These are phyloP conservation scores for Zeuzera pyrina DNA, from an alignment of 2,888 invertebrate genomes.

Conservation along the genomic window DNA sequence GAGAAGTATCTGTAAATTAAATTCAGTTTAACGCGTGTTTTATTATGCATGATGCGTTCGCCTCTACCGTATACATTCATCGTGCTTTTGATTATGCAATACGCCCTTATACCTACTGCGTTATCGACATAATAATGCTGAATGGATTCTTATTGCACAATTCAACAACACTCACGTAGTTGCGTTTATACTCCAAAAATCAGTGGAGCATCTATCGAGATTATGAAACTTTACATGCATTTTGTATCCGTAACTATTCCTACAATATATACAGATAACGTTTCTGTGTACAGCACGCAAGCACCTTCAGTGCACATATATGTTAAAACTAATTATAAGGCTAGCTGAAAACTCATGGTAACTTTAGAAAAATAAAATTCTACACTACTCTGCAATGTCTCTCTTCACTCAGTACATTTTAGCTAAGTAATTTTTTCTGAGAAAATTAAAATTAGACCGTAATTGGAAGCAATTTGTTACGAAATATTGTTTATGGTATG, in stretches of 20 bases:
- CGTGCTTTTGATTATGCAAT: slow-evolving; percentile 7
- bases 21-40: too few relatives aligned
- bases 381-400: slow-evolving; percentile 56
- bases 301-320: slow-evolving; percentile 46
- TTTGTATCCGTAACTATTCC: slow-evolving; percentile 5
- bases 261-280: slow-evolving; percentile 36
- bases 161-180: too few relatives aligned
- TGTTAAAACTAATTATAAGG: slow-evolving; percentile 49
- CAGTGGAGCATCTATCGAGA: too few relatives aligned
- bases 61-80: slow-evolving; percentile 9
- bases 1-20: too few relatives aligned
- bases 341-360: slow-evolving; percentile 71
- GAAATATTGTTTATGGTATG: slow-evolving; percentile 4
- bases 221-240: too few relatives aligned
- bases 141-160: too few relatives aligned
- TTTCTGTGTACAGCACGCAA: slow-evolving; percentile 49
- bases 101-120: slow-evolving; percentile 7
- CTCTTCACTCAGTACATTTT: slow-evolving; percentile 31
- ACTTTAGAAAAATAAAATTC: slow-evolving; percentile 60
- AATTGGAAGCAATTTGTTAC: slow-evolving; percentile 29
- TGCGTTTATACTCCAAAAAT: too few relatives aligned
- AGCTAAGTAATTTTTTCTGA: too few relatives aligned
- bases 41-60: slow-evolving; percentile 6
- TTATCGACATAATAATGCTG: too few relatives aligned
- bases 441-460: slow-evolving; percentile 42